Conservation (phyloP, 2,113 vertebrate genomes). For the Notarius quadriscutis region DNA sequence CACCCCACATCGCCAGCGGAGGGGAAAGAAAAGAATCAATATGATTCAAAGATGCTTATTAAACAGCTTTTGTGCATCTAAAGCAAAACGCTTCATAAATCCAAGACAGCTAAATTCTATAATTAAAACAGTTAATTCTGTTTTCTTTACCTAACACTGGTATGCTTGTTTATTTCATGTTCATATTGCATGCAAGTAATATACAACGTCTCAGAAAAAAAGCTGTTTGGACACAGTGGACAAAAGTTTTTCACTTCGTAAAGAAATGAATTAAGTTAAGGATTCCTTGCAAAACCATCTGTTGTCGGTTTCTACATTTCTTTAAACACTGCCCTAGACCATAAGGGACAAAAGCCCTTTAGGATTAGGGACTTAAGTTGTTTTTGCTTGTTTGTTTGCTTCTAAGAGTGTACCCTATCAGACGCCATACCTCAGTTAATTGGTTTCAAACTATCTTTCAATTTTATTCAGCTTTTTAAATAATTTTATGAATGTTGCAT, state of each 20-base stretch:
- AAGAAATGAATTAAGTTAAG: not conserved
- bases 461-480: not conserved
- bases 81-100: not conserved
- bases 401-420: not conserved
- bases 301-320: not conserved
- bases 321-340: not conserved
- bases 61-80: not conserved
- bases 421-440: not conserved
- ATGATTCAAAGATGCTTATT: constrained; percentile 47
- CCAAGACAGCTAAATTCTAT: not conserved
- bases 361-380: not conserved
- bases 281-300: not conserved
- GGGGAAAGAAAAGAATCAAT: constrained; percentile 38
- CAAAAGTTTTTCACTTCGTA: not conserved
- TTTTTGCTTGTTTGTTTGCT: not conserved
- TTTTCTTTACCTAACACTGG: not conserved
- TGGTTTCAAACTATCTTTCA: not conserved
- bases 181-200: not conserved
- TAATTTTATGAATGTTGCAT: not conserved
- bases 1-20: constrained; percentile 1
- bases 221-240: not conserved
- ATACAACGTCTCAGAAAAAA: not conserved
- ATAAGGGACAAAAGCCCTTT: not conserved
- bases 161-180: not conserved
- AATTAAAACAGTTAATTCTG: not conserved